phyloP scores from a whole-genome alignment of 1,140 invertebrate genomes.

The Cherax quadricarinatus region DNA sequence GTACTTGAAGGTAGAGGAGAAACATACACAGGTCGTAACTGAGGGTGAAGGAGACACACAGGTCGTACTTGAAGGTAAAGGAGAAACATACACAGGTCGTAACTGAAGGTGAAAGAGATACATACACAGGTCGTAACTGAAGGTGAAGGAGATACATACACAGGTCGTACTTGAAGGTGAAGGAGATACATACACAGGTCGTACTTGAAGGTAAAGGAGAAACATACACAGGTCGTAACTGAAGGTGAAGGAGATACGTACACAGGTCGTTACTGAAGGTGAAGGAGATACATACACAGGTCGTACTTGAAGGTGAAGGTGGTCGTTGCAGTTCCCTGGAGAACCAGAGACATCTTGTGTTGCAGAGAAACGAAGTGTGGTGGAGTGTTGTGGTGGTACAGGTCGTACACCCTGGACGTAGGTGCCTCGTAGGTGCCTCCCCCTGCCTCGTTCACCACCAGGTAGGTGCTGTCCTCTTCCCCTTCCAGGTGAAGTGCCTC shows the following conservation, averaged over 20 bases:
- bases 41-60: too few relatives aligned
- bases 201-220: too few relatives aligned
- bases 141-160: too few relatives aligned
- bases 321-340: background rate
- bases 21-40: too few relatives aligned
- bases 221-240: too few relatives aligned
- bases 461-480: slow-evolving; percentile 31
- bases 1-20: too few relatives aligned
- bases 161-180: too few relatives aligned
- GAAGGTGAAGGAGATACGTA: background rate
- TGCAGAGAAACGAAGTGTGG: slow-evolving; percentile 24
- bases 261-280: background rate
- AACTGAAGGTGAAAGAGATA: too few relatives aligned
- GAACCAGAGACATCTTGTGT: background rate
- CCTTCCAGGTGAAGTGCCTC: slow-evolving; percentile 1
- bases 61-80: too few relatives aligned
- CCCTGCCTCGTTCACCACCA: slow-evolving; percentile 51
- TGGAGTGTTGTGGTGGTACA: background rate
- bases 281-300: slow-evolving; percentile 2
- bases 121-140: too few relatives aligned
- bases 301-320: slow-evolving; percentile 10
- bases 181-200: too few relatives aligned
- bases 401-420: slow-evolving; percentile 20
- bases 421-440: slow-evolving; percentile 1
- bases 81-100: too few relatives aligned